Conservation (phyloP, 2,888 invertebrate species). For the Cenopis cana region DNA sequence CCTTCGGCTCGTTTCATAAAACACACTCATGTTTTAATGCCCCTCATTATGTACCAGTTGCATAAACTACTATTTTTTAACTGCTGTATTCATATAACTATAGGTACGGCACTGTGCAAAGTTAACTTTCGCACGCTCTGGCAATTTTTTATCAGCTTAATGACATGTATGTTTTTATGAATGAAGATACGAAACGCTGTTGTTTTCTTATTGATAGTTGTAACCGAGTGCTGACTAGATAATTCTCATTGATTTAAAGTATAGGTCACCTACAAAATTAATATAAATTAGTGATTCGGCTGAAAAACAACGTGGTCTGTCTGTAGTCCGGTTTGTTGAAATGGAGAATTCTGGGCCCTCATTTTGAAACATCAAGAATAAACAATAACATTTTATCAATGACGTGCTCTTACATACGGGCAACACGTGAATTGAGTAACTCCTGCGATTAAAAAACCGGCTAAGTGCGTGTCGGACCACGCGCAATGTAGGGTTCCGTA, state of each 20-base stretch:
- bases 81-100: background rate
- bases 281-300: background rate
- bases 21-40: too few species aligned
- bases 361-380: background rate
- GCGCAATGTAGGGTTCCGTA: too few species aligned
- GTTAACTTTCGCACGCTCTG: background rate
- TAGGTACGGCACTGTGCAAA: background rate
- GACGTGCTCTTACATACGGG: background rate
- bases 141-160: slow-evolving; percentile 29
- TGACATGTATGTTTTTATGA: slow-evolving; percentile 32
- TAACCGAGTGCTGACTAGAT: slow-evolving; percentile 12
- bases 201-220: slow-evolving; percentile 27
- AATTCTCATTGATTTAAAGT: slow-evolving; percentile 13
- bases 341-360: background rate
- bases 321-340: background rate
- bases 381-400: background rate
- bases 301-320: background rate
- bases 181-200: slow-evolving; percentile 29
- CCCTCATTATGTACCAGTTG: too few species aligned
- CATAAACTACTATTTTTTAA: too few species aligned
- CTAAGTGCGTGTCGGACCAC: too few species aligned
- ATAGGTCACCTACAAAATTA: slow-evolving; percentile 24
- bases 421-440: too few species aligned
- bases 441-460: too few species aligned
- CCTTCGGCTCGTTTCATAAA: too few species aligned